A percentile compares a stretch with the other conserved stretches of the same genome.
Conservation (phyloP, 2,113 vertebrate genomes). For the Apodemus speciosus region DNA sequence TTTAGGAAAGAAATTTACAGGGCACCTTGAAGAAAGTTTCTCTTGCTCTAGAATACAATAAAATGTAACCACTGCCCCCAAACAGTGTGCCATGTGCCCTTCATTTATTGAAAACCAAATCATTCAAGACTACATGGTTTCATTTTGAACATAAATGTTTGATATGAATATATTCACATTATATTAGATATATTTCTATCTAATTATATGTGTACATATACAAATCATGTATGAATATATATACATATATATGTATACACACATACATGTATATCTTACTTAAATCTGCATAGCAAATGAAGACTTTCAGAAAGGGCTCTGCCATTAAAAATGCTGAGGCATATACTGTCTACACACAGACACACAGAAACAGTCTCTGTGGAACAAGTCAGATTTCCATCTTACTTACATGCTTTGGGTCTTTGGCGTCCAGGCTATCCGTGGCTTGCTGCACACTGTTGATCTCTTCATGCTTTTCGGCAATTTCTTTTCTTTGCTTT, state of each 20-base stretch:
- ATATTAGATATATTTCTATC: neutral
- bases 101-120: constrained; percentile 15
- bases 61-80: neutral
- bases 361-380: neutral
- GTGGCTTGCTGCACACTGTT: constrained; percentile 82
- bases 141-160: constrained; percentile 8
- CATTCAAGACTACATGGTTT: constrained; percentile 20
- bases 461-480: constrained; percentile 83
- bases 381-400: constrained; percentile 28
- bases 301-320: constrained; percentile 49
- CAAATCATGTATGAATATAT: neutral
- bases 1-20: constrained; percentile 21
- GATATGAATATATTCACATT: neutral
- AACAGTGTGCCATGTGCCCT: neutral
- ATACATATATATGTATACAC: too few species aligned
- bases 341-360: neutral
- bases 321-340: neutral
- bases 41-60: constrained; percentile 49
- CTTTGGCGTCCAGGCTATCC: constrained; percentile 81
- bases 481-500: constrained; percentile 84
- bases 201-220: neutral
- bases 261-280: neutral
- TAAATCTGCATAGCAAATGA: constrained; percentile 39
- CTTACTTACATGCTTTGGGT: constrained; percentile 88
- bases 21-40: constrained; percentile 17